Conservation (phyloP, 2,113 vertebrate species). For the Leucosticte australis region DNA sequence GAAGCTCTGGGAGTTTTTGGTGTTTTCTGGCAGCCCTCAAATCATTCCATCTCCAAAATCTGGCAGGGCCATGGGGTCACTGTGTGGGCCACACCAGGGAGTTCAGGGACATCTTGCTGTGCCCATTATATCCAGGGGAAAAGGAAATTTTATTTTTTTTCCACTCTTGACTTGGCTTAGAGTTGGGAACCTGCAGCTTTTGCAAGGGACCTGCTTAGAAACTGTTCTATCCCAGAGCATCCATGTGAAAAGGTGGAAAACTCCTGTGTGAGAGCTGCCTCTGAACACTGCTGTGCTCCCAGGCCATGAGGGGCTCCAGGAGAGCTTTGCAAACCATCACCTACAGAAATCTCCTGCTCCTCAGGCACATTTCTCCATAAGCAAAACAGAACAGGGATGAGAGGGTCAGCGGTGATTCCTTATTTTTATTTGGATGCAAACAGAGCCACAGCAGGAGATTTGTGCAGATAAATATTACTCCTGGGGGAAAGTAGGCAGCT, state of each 20-base stretch:
- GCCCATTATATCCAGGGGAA: accelerated
- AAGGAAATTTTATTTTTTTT: accelerated
- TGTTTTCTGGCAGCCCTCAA: background rate
- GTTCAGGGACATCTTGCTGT: background rate
- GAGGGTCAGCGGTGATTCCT: background rate
- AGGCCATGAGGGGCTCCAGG: background rate
- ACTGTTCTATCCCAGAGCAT: background rate
- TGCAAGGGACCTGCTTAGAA: background rate
- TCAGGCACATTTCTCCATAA: background rate
- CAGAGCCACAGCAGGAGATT: background rate
- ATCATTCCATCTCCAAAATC: background rate
- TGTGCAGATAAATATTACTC: background rate
- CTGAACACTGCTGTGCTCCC: background rate
- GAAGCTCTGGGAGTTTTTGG: background rate
- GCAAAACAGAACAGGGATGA: background rate
- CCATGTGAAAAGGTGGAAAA: background rate
- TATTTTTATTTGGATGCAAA: background rate
- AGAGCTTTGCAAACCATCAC: background rate
- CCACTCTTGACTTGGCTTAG: background rate
- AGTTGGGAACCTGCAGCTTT: background rate
- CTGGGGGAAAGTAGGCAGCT: background rate
- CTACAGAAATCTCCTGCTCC: background rate
- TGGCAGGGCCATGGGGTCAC: accelerated
- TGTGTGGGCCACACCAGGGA: background rate
- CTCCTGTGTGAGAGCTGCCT: background rate